phyloP scores from a whole-genome alignment of 2,113 vertebrate species.

The Tachysurus fulvidraco region DNA sequence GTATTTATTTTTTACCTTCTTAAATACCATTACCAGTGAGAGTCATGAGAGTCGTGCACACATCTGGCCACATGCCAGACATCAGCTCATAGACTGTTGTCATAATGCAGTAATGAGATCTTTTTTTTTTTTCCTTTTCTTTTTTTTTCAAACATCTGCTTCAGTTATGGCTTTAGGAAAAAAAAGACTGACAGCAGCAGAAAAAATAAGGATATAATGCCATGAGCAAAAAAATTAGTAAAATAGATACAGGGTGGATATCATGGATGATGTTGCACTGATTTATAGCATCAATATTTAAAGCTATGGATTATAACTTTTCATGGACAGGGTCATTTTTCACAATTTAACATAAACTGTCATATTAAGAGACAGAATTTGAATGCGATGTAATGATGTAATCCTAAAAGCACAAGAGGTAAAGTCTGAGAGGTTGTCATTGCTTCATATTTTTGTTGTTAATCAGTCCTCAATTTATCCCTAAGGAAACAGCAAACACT shows the following conservation, averaged over 20 bases:
- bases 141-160: conserved; percentile 56
- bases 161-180: conserved; percentile 42
- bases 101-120: conserved; percentile 67
- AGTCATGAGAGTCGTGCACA: conserved; percentile 49
- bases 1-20: not conserved
- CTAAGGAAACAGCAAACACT: conserved; percentile 36
- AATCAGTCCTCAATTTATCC: conserved; percentile 28
- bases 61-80: conserved; percentile 60
- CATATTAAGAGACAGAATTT: not conserved
- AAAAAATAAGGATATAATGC: conserved; percentile 56
- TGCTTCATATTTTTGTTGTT: conserved; percentile 33
- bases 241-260: conserved; percentile 48
- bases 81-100: conserved; percentile 72
- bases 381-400: not conserved
- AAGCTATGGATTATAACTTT: not conserved
- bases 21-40: conserved; percentile 18
- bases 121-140: conserved; percentile 46
- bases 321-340: conserved; percentile 7
- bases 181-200: conserved; percentile 58
- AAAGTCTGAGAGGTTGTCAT: not conserved
- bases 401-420: not conserved
- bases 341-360: conserved; percentile 8
- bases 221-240: conserved; percentile 50
- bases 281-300: conserved; percentile 7
- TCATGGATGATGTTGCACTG: not conserved